phyloP scores from a whole-genome alignment of 2,888 invertebrate genomes.

The Coenonympha glycerion region DNA sequence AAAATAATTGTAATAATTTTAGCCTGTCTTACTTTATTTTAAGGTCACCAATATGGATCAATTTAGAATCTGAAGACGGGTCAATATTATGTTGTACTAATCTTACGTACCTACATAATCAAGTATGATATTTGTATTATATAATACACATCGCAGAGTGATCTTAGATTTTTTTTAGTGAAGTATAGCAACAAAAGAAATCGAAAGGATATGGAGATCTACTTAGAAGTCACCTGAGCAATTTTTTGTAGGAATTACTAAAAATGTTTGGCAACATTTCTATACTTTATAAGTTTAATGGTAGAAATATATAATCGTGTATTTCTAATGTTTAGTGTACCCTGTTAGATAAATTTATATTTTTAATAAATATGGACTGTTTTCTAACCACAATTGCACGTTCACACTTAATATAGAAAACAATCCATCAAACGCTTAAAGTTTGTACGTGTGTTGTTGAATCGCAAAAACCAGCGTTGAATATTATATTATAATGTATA shows the following conservation, averaged over 20 bases:
- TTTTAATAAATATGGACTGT: slow-evolving; percentile 60
- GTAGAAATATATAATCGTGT: slow-evolving; percentile 12
- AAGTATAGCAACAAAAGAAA: neutral
- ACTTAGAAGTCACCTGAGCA: neutral
- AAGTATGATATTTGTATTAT: neutral
- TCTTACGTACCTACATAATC: neutral
- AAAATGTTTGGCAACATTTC: neutral
- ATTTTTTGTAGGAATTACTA: neutral
- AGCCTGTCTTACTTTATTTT: neutral
- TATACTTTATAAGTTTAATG: neutral
- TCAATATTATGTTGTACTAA: neutral
- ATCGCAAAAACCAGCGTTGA: slow-evolving; percentile 53
- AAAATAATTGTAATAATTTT: neutral
- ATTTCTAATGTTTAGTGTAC: slow-evolving; percentile 18
- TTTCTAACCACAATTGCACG: slow-evolving; percentile 35
- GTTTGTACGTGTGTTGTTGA: slow-evolving; percentile 61
- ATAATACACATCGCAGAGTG: neutral
- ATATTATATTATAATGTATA: too few relatives aligned
- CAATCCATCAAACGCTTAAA: slow-evolving; percentile 47
- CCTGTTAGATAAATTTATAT: slow-evolving; percentile 42
- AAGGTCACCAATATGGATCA: neutral
- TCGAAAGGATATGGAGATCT: neutral
- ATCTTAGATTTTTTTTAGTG: neutral
- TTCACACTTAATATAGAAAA: slow-evolving; percentile 31
- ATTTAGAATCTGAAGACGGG: neutral